Evolutionary conservation across 2,113 vertebrate genomes (phyloP).

Genomic region (Proterorhinus semilunaris): DNA sequence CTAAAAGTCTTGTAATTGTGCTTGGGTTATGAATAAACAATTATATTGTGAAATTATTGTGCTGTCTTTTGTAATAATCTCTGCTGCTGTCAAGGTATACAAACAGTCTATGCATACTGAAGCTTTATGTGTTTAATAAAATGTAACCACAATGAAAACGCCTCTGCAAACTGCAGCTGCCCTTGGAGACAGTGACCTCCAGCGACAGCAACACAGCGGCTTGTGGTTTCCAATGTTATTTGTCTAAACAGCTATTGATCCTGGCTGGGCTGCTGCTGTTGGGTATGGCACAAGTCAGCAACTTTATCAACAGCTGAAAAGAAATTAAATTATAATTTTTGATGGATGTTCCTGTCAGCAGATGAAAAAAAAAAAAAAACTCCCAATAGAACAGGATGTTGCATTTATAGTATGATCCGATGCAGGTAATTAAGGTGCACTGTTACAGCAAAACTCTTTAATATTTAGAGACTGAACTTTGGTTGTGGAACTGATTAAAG

Average conservation of each 20-base stretch:
- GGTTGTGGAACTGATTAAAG: too few species aligned
- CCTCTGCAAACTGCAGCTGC: constrained; percentile 34
- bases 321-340: constrained; percentile 78
- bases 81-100: constrained; percentile 17
- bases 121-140: constrained; percentile 60
- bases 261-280: constrained; percentile 40
- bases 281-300: constrained; percentile 76
- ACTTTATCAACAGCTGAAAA: constrained; percentile 76
- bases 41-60: constrained; percentile 38
- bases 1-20: constrained; percentile 32
- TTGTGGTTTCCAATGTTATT: constrained; percentile 61
- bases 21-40: constrained; percentile 31
- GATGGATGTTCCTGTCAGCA: constrained; percentile 79
- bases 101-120: constrained; percentile 16
- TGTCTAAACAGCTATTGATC: constrained; percentile 77
- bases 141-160: constrained; percentile 23
- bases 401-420: constrained; percentile 9
- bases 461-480: too few species aligned
- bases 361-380: constrained; percentile 56
- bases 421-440: constrained; percentile 26
- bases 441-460: background rate
- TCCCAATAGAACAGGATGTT: constrained; percentile 51
- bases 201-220: constrained; percentile 31
- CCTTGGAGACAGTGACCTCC: constrained; percentile 68
- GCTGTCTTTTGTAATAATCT: constrained; percentile 39